These are phyloP conservation scores for Thamnaconus septentrionalis DNA, from an alignment of 2,113 vertebrate species.

Conservation along the genomic window DNA sequence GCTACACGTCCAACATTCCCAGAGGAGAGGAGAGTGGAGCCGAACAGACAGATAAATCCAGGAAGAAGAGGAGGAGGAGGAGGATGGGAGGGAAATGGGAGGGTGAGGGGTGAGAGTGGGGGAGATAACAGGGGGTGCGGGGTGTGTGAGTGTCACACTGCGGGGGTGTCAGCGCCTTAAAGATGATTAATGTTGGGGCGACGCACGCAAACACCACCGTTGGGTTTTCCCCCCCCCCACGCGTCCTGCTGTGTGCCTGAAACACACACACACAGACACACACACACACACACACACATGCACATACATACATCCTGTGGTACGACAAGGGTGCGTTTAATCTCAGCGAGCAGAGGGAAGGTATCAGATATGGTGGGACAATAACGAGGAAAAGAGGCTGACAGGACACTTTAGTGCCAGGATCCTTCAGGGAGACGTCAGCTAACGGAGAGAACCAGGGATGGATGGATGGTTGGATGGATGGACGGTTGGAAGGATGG, in stretches of 20 bases:
- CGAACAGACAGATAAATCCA: conserved; percentile 85
- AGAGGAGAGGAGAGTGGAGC: conserved; percentile 81
- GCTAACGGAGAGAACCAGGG: conserved; percentile 58
- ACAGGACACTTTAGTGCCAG: conserved; percentile 98
- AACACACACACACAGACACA: conserved; percentile 18
- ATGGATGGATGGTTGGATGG: conserved; percentile 18
- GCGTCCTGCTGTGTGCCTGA: conserved; percentile 44
- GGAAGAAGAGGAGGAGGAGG: conserved; percentile 27
- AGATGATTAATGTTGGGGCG: conserved; percentile 95
- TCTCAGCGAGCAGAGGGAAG: conserved; percentile 77
- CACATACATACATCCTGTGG: conserved; percentile 39
- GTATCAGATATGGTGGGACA: conserved; percentile 71
- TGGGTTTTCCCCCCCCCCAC: not conserved
- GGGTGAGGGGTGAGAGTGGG: conserved; percentile 5
- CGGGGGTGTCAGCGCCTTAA: conserved; percentile 94
- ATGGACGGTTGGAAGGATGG: conserved; percentile 21
- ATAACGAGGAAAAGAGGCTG: conserved; percentile 99
- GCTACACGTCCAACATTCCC: conserved; percentile 66
- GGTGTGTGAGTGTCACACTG: conserved; percentile 64
- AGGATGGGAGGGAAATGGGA: conserved; percentile 13
- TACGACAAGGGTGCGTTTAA: conserved; percentile 71
- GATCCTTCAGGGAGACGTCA: conserved; percentile 97
- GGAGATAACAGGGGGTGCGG: conserved; percentile 18
- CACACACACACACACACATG: conserved; percentile 34
- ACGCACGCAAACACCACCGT: conserved; percentile 5